Conservation (phyloP, 2,113 vertebrate genomes). For the Ondatra zibethicus region DNA sequence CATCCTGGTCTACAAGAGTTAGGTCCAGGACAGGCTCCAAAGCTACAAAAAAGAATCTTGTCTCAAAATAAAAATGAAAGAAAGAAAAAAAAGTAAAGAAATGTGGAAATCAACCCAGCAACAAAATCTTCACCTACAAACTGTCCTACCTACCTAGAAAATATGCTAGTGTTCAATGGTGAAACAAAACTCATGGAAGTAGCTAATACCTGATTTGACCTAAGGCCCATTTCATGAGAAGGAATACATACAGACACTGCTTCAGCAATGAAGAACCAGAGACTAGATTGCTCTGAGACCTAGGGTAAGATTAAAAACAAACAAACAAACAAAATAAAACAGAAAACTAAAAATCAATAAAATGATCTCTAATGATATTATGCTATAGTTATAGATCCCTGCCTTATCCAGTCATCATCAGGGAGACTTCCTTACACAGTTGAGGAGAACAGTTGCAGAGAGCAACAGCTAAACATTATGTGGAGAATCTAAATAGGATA, state of each 20-base stretch:
- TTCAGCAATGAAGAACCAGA: neutral
- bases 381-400: neutral
- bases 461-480: neutral
- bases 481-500: neutral
- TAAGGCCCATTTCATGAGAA: neutral
- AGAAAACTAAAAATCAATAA: neutral
- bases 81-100: too few relatives aligned
- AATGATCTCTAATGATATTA: neutral
- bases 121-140: neutral
- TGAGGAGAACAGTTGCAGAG: neutral
- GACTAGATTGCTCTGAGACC: too few relatives aligned
- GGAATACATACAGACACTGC: neutral
- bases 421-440: neutral
- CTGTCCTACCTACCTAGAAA: rapidly evolving
- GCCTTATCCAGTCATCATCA: neutral
- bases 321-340: too few relatives aligned
- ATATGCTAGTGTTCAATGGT: neutral
- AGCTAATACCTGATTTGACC: neutral
- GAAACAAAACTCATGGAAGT: neutral
- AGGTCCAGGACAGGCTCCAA: too few relatives aligned
- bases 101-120: neutral
- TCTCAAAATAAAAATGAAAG: too few relatives aligned
- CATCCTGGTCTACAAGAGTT: too few relatives aligned
- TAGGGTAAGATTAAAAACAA: neutral
- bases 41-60: too few relatives aligned